Conservation (phyloP, 2,888 invertebrate species). For the Molanna angustata region DNA sequence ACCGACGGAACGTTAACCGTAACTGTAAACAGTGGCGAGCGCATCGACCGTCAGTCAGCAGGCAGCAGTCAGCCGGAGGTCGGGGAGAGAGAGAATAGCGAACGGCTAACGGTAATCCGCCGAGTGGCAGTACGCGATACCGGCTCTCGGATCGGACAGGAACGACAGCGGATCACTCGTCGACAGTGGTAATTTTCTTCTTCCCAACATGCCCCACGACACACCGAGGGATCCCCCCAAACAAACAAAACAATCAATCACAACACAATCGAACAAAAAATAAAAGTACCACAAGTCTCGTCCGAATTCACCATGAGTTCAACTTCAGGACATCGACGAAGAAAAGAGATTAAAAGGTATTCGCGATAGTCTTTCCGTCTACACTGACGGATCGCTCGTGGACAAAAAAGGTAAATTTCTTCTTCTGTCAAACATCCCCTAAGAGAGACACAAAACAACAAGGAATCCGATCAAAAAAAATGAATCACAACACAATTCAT, state of each 20-base stretch:
- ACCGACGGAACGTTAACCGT: slow-evolving; percentile 34
- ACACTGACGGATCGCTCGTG: slow-evolving; percentile 25
- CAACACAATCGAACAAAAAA: too few relatives aligned
- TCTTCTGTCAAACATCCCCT: neutral
- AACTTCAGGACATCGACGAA: too few relatives aligned
- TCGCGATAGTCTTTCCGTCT: too few relatives aligned
- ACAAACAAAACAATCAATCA: too few relatives aligned
- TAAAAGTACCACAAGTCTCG: too few relatives aligned
- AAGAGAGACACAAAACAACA: neutral
- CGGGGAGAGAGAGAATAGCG: slow-evolving; percentile 42
- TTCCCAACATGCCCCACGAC: slow-evolving; percentile 2
- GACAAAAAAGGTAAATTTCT: neutral
- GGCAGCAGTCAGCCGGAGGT: too few relatives aligned
- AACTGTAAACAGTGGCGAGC: slow-evolving; percentile 29
- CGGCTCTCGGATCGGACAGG: slow-evolving; percentile 50
- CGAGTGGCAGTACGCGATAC: slow-evolving; percentile 42
- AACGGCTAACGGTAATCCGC: slow-evolving; percentile 45
- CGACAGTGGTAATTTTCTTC: neutral
- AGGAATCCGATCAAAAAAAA: neutral
- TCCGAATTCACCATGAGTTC: too few relatives aligned
- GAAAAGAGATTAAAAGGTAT: too few relatives aligned
- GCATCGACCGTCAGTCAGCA: slow-evolving; percentile 37
- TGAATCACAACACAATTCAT: too few relatives aligned
- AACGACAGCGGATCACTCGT: slow-evolving; percentile 36
- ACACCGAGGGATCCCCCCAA: too few relatives aligned